Conservation (phyloP, 2,113 vertebrate species). For the Macquaria ambigua region DNA sequence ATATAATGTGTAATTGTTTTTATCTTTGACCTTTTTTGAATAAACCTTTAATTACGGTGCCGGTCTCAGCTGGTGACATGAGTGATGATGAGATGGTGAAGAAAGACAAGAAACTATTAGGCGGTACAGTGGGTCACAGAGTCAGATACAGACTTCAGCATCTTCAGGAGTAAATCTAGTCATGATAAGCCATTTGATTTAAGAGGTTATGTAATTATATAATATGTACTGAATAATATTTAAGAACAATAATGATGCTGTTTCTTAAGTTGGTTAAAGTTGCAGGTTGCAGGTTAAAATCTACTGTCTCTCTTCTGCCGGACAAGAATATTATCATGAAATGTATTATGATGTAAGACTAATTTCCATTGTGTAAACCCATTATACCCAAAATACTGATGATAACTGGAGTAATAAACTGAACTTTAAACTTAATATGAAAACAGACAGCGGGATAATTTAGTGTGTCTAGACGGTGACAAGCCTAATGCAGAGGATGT, state of each 20-base stretch:
- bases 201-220: not conserved
- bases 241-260: not conserved
- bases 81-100: constrained; percentile 2
- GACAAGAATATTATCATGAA: not conserved
- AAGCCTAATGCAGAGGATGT: not conserved
- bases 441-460: constrained; percentile 41
- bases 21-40: not conserved
- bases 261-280: not conserved
- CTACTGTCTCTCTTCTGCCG: too few species aligned
- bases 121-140: not conserved
- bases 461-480: constrained; percentile 16
- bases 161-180: not conserved
- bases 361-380: not conserved
- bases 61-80: not conserved
- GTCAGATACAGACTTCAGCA: not conserved
- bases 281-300: not conserved
- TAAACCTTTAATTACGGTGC: not conserved
- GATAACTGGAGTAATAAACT: constrained; percentile 16
- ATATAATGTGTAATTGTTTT: not conserved
- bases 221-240: not conserved
- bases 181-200: not conserved
- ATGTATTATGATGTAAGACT: not conserved
- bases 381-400: constrained; percentile 17
- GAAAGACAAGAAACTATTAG: not conserved
- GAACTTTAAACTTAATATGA: constrained; percentile 17